Evolutionary conservation across 2,888 invertebrate species (phyloP), one percentile per base, ranked within the genome.

Genomic region (Hemicrepidius hirtus): DNA sequence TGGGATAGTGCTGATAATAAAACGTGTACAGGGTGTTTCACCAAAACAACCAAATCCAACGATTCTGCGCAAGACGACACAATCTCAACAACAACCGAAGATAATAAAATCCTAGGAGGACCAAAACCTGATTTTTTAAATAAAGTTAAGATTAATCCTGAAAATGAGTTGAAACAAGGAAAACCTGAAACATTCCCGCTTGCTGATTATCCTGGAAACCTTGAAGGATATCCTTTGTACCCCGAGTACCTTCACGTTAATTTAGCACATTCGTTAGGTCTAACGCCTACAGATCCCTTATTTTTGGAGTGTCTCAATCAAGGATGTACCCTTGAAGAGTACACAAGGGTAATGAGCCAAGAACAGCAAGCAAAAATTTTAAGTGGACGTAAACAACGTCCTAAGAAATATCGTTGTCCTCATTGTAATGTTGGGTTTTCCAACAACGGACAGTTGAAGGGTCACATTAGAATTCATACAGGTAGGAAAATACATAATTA

Each of bases 391-490:
- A 95, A 96, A 81, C 92, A 95, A 79, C 89, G 96, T 0, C 97
- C 97, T 0, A 96, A 96, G 86, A 96, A 96, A 82, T 97, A 97
- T 86, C 93, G 95, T 78, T 97, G 98, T 82, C 93, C 95, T 0
- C 94, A 95, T 81, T 97, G 97, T 83, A 91, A 95, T 79, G 95
- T 95, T 0, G 95, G 95, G 0, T 97, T 97, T 85, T 96, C 96
- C n/a, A 97, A 97, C 85, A 97, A 96, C 85, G 97, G 97, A 0
- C 97, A 97, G 80, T 87, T 97, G 0, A 95, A 95, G 84, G 97
- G 97, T 13, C 97, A 97, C 83, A 91, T 96, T n/a, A 88, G 97
- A 70, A 97, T 96, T 67, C 97, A 97, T 82, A 96, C 96, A 40
- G 75, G 75, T 75, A 59, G 40, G 59, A 18, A 7, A 40, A 18